A percentile compares a stretch with the other conserved stretches of the same genome.
Evolutionary conservation across 2,797 vertebrate species (phyloP).

Genomic region (Sebastes miniatus): DNA sequence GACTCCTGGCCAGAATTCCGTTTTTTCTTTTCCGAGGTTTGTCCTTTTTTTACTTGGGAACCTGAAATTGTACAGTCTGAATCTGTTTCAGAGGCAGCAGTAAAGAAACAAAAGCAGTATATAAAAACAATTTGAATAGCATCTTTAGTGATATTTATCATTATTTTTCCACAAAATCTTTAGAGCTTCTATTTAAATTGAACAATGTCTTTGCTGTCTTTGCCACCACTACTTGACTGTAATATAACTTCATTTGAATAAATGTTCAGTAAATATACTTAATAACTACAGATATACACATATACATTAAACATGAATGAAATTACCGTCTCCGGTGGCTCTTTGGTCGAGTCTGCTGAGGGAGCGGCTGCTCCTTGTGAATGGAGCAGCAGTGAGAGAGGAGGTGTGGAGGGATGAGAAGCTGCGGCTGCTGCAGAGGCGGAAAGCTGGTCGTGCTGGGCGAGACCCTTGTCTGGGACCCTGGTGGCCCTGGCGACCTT

Average conservation of each 20-base stretch:
- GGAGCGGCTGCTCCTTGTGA: slow-evolving; percentile 69
- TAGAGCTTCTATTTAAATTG: neutral
- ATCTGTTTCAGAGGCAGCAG: slow-evolving; percentile 25
- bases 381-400: slow-evolving; percentile 54
- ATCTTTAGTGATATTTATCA: neutral
- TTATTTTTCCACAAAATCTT: neutral
- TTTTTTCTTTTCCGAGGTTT: slow-evolving; percentile 45
- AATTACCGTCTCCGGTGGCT: slow-evolving; percentile 60
- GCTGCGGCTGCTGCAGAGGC: slow-evolving; percentile 65
- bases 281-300: neutral
- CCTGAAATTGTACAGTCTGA: neutral
- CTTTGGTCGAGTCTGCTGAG: slow-evolving; percentile 65
- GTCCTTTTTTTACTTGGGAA: slow-evolving; percentile 49
- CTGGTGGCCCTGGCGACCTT: slow-evolving; percentile 47
- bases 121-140: neutral
- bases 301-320: neutral
- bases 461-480: slow-evolving; percentile 76
- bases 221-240: neutral
- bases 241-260: neutral
- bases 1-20: neutral
- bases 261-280: neutral
- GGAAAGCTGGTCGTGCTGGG: slow-evolving; percentile 41
- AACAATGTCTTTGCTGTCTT: neutral
- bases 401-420: slow-evolving; percentile 63
- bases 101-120: neutral